Base-by-base conservation (phyloP, 2,113 vertebrate genomes). In the Varanus komodoensis region DNA sequence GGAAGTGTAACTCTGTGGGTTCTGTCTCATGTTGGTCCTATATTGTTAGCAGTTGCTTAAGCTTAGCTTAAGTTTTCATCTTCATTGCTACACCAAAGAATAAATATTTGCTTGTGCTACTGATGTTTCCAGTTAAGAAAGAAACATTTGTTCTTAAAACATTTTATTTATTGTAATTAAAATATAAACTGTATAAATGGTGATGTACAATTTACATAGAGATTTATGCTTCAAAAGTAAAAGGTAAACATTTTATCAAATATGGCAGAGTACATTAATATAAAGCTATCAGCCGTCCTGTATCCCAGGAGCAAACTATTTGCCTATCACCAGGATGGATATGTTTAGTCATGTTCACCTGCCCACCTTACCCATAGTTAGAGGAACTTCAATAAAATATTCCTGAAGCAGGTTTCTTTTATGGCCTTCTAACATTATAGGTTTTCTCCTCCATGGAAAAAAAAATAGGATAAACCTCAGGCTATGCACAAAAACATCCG, bases 141-240 rank as follows among this genome's bases (percentile, higher is more conserved):
- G 68, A n/a, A 93, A 1, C n/a, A 32, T 75, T 77, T 75, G 52
- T 17, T 50, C 3, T 44, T 27, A 77, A 77, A 90, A 89, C 2
- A 34, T 11, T 0, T 9, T 57, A 64, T 95, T 96, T 93, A 95
- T 94, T 95, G 17, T 54, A 0, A 27, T 90, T 89, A 86, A 87
- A 84, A 81, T 74, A 34, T 17, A 0, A 1, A 87, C 81, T 73
- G 5, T 77, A 50, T 54, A 92, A 71, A 27, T 94, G 48, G 14
- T 34, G 6, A 71, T 38, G 32, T 73, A 57, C 27, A 88, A 34
- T 25, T 7, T 15, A 44, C 87, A 84, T 89, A 81, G 91, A 57
- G 0, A 68, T 25, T 64, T 74, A 15, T 50, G 69, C 84, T 90
- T 82, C 38, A 0, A 69, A 84, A 93, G 89, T 83, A 52, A 84